Evolutionary conservation across 2,797 vertebrate genomes (phyloP).

Genomic region (Poeciliopsis presidionis): DNA sequence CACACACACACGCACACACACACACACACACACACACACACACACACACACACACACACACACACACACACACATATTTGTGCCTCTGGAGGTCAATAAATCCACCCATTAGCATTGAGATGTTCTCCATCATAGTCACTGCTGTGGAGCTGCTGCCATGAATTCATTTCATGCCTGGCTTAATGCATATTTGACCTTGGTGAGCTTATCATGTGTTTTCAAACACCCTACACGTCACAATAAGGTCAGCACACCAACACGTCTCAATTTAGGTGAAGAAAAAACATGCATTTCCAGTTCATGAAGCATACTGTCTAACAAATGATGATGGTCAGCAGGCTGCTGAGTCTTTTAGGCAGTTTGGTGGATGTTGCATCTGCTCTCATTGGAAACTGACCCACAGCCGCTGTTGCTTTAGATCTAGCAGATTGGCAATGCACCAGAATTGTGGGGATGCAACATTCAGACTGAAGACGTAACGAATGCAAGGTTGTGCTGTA

Average conservation of each 20-base stretch:
- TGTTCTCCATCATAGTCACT: constrained; percentile 68
- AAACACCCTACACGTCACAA: not conserved
- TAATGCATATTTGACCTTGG: constrained; percentile 76
- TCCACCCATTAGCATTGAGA: constrained; percentile 72
- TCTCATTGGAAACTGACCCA: not conserved
- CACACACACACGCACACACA: constrained; percentile 18
- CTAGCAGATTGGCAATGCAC: not conserved
- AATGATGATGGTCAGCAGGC: not conserved
- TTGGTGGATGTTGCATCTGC: not conserved
- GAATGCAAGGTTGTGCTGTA: not conserved
- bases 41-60: constrained; percentile 20
- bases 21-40: constrained; percentile 16
- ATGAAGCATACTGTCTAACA: not conserved
- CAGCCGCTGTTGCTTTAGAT: not conserved
- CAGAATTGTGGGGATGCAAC: not conserved
- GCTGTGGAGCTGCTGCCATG: constrained; percentile 58
- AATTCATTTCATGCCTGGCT: constrained; percentile 70
- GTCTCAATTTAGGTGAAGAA: not conserved
- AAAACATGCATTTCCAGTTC: not conserved
- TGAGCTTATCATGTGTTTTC: constrained; percentile 35
- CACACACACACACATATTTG: constrained; percentile 14
- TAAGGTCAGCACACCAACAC: constrained; percentile 1
- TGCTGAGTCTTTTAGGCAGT: not conserved
- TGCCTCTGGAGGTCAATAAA: constrained; percentile 64
- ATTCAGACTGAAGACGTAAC: not conserved